Percentiles rank a stretch among this genome's conserved stretches.
Evolutionary conservation across 2,113 vertebrate species (phyloP).

Genomic region (Epinephelus cyanopodus): DNA sequence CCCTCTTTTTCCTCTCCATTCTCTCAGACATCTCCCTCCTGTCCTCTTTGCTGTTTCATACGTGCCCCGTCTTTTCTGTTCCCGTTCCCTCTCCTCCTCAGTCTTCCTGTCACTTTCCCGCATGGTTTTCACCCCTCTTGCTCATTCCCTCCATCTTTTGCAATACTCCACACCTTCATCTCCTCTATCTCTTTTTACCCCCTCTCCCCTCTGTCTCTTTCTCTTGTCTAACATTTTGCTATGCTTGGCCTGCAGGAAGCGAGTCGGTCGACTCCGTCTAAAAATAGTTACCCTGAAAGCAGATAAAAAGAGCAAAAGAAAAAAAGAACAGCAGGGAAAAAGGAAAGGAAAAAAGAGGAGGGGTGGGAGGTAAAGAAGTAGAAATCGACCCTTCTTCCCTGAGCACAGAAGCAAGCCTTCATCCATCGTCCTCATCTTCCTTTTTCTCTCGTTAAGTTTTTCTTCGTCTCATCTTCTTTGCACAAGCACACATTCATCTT

Average conservation of each 20-base stretch:
- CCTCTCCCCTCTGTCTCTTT: neutral
- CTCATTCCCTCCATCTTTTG: neutral
- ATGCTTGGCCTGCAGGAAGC: conserved; percentile 46
- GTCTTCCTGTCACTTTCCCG: too few relatives aligned
- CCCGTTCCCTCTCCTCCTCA: neutral
- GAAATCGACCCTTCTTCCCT: conserved; percentile 9
- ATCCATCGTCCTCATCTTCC: neutral
- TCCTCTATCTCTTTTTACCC: neutral
- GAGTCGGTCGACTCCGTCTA: conserved; percentile 57
- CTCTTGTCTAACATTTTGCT: conserved; percentile 33
- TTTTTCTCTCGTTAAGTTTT: neutral
- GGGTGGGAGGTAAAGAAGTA: conserved; percentile 30
- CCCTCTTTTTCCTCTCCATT: neutral
- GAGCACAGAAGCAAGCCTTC: neutral
- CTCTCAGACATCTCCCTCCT: neutral
- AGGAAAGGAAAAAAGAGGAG: neutral
- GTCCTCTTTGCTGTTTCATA: neutral
- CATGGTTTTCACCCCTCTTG: too few relatives aligned
- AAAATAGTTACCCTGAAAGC: conserved; percentile 66
- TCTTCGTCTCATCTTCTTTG: neutral
- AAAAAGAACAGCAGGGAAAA: neutral
- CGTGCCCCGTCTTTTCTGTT: neutral
- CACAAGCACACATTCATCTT: conserved; percentile 13
- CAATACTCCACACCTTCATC: neutral
- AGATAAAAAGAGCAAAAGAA: conserved; percentile 23